These are phyloP conservation scores for Hippocampus barbouri DNA, from an alignment of 2,113 vertebrate species.

Conservation along the genomic window DNA sequence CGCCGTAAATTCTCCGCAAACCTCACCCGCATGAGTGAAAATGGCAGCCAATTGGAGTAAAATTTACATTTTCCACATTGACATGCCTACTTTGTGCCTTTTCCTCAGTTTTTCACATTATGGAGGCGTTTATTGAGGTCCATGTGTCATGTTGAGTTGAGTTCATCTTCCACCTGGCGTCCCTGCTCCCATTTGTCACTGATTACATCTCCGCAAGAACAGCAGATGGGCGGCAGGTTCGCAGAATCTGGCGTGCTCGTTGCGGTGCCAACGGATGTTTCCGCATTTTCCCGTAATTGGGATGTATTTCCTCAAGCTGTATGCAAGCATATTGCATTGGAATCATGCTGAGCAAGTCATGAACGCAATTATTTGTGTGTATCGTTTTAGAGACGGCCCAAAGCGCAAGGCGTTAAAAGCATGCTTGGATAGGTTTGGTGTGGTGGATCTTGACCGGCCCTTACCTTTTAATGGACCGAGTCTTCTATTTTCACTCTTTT, in stretches of 20 bases:
- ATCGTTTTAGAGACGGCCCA: neutral
- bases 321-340: neutral
- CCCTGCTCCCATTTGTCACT: neutral
- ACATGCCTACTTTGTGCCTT: neutral
- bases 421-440: neutral
- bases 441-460: neutral
- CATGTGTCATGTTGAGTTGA: conserved; percentile 1
- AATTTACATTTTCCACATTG: neutral
- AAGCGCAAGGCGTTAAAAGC: neutral
- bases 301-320: neutral
- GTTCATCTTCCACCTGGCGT: conserved; percentile 7
- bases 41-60: neutral
- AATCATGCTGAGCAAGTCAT: neutral
- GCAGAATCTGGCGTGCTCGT: neutral
- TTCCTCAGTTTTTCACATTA: neutral
- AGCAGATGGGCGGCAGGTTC: conserved; percentile 8
- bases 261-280: neutral
- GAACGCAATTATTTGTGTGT: neutral
- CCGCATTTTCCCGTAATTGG: neutral
- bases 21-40: neutral
- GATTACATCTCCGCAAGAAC: conserved; percentile 1
- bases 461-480: neutral
- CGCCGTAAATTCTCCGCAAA: too few relatives aligned
- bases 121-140: neutral
- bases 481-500: neutral